Conservation (phyloP, 2,888 invertebrate species). For the Scrobipalpa atriplicella region DNA sequence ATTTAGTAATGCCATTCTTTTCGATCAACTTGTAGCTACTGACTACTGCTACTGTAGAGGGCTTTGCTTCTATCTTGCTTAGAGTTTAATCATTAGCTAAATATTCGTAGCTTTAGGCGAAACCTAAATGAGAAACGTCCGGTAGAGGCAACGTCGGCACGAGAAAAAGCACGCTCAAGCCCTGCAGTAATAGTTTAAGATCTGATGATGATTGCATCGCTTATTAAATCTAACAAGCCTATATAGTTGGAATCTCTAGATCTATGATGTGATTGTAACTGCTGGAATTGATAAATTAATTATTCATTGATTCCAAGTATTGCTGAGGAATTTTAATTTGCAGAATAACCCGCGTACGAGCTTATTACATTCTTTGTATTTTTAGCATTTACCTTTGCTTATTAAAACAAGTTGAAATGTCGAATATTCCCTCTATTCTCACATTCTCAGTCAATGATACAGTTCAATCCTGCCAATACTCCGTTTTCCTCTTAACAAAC, state of each 20-base stretch:
- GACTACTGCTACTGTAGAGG: background rate
- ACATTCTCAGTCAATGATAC: too few species aligned
- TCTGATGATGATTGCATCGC: conserved; percentile 22
- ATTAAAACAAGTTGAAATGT: too few species aligned
- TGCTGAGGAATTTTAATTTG: conserved; percentile 39
- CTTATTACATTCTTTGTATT: conserved; percentile 9
- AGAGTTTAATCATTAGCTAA: background rate
- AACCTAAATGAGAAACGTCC: conserved; percentile 11
- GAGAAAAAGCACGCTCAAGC: background rate
- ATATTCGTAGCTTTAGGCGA: conserved; percentile 4
- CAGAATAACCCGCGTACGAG: background rate
- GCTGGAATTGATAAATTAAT: conserved; percentile 43
- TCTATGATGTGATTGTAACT: conserved; percentile 38
- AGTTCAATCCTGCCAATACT: too few species aligned
- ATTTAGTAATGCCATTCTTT: too few species aligned
- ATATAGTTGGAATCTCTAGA: conserved; percentile 21
- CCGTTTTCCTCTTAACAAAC: too few species aligned
- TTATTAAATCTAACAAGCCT: conserved; percentile 24
- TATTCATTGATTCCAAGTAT: conserved; percentile 38
- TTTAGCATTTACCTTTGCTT: too few species aligned
- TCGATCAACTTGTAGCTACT: too few species aligned
- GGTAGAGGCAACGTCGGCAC: conserved; percentile 3
- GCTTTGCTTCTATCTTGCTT: too few species aligned
- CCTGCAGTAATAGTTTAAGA: conserved; percentile 16
- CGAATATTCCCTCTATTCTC: too few species aligned